Percentiles rank a stretch among this genome's conserved stretches.
Conservation (phyloP, 2,888 invertebrate genomes). For the Tetragonisca angustula region DNA sequence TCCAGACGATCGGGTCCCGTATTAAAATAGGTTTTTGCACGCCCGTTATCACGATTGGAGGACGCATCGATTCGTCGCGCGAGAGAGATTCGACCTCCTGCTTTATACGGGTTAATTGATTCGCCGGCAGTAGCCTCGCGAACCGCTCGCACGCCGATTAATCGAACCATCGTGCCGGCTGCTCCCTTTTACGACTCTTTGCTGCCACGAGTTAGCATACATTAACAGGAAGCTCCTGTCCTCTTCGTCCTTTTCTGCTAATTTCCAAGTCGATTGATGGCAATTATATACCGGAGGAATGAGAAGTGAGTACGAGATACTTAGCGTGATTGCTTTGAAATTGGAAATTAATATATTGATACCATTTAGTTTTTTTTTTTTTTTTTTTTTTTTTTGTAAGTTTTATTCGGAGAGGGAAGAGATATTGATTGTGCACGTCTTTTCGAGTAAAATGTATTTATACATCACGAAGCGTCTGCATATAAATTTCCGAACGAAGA, state of each 20-base stretch:
- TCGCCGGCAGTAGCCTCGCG: background rate
- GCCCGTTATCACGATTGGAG: constrained; percentile 13
- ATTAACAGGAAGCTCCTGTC: background rate
- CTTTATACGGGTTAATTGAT: constrained; percentile 13
- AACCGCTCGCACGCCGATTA: background rate
- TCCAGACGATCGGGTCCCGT: constrained; percentile 12
- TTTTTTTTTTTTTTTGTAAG: too few relatives aligned
- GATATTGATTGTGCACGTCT: background rate
- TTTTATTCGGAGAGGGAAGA: too few relatives aligned
- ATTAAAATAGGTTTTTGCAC: constrained; percentile 10
- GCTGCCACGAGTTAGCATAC: background rate
- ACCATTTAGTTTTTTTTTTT: too few relatives aligned
- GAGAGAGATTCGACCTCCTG: background rate
- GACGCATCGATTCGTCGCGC: constrained; percentile 4
- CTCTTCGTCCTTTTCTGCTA: background rate
- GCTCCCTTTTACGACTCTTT: background rate
- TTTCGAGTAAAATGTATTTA: background rate
- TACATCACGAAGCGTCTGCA: too few relatives aligned
- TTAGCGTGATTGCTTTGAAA: background rate
- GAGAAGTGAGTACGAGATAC: background rate
- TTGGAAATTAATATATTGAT: background rate
- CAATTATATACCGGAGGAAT: background rate
- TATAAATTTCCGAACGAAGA: too few relatives aligned
- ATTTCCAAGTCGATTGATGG: background rate
- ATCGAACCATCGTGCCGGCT: background rate